Conservation (phyloP, 1,140 invertebrate species). For the Sitodiplosis mosellana region DNA sequence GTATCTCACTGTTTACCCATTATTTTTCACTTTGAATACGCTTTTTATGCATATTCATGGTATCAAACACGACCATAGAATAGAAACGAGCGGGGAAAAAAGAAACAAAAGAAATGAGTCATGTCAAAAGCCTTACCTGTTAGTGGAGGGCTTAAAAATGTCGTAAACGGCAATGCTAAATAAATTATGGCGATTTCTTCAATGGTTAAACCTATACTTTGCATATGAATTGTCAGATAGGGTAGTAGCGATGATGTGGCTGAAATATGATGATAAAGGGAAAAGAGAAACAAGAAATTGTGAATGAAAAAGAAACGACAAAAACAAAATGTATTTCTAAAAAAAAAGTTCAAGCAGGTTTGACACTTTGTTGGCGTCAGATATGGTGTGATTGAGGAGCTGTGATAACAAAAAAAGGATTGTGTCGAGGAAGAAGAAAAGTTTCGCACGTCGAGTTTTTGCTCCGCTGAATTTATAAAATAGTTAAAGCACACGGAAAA, state of each 20-base stretch:
- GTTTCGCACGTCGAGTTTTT: too few species aligned
- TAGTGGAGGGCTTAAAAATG: slow-evolving; percentile 58
- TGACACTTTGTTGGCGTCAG: neutral
- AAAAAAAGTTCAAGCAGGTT: too few species aligned
- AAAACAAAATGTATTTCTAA: too few species aligned
- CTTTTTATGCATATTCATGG: neutral
- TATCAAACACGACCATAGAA: neutral
- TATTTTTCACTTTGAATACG: too few species aligned
- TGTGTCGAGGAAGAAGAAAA: too few species aligned
- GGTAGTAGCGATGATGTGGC: slow-evolving; percentile 61
- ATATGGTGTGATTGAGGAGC: slow-evolving; percentile 4
- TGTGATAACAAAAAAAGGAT: neutral
- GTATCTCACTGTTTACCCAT: too few species aligned
- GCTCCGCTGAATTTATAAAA: too few species aligned
- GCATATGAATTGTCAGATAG: slow-evolving; percentile 74
- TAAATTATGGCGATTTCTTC: slow-evolving; percentile 72
- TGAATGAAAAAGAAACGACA: too few species aligned
- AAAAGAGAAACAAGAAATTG: slow-evolving; percentile 1
- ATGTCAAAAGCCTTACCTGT: too few species aligned
- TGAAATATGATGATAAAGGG: slow-evolving; percentile 23
- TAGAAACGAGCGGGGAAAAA: neutral
- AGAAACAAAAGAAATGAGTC: neutral
- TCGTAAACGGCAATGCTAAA: slow-evolving; percentile 60
- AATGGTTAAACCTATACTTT: slow-evolving; percentile 62
- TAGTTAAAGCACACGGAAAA: too few species aligned